Evolutionary conservation across 35 echinoderm and acorn worm species (phyloP).

Genomic region (Apostichopus californicus): DNA sequence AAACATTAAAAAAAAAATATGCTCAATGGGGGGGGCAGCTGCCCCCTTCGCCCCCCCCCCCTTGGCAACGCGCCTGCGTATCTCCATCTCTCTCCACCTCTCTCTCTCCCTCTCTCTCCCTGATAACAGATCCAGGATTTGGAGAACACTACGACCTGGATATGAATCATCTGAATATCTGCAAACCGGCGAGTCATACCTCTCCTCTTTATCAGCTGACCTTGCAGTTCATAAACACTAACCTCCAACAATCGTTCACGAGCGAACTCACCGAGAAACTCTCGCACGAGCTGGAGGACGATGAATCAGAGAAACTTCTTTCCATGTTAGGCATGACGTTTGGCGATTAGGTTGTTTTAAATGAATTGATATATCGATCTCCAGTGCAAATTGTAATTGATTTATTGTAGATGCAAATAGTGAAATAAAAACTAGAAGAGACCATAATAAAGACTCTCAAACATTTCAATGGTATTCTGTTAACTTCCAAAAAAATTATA

Average conservation of each 20-base stretch:
- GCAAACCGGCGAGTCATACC: constrained; percentile 72
- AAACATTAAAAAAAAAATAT: no score
- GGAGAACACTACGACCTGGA: constrained; percentile 78
- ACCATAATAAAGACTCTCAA: no score
- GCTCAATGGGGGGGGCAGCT: no score
- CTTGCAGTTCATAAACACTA: constrained; percentile 61
- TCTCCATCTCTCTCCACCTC: no score
- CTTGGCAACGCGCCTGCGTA: no score
- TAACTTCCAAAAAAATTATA: no score
- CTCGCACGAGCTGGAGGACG: constrained; percentile 58
- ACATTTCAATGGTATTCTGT: no score
- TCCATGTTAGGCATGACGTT: constrained; percentile 75
- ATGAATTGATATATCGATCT: no score
- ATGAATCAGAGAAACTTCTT: constrained; percentile 69
- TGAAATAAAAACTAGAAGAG: no score
- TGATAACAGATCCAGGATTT: constrained; percentile 87
- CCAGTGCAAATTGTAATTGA: no score
- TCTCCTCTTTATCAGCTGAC: constrained; percentile 81
- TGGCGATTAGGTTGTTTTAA: constrained; percentile 44
- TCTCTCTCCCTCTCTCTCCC: not conserved
- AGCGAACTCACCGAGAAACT: constrained; percentile 67
- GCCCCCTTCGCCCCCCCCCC: no score
- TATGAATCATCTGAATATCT: constrained; percentile 85
- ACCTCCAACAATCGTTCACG: constrained; percentile 60
- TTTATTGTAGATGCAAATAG: no score